A percentile compares a stretch with the other conserved stretches of the same genome.
These are phyloP conservation scores for Lycorma delicatula DNA, from an alignment of 1,140 invertebrate genomes.

Conservation along the genomic window DNA sequence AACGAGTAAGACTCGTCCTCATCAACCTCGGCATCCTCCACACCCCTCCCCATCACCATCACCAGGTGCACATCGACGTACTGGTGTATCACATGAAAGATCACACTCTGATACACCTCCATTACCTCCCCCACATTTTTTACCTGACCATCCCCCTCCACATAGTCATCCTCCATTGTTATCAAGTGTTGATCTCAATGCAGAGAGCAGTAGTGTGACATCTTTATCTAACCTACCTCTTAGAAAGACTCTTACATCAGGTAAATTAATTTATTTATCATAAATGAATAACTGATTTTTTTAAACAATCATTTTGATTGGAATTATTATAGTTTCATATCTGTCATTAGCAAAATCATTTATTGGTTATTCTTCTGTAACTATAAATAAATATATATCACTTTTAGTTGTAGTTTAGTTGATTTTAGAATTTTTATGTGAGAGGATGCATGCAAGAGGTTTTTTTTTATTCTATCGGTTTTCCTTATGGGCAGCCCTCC, in stretches of 20 bases:
- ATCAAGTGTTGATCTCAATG: constrained; percentile 80
- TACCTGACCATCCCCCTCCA: constrained; percentile 40
- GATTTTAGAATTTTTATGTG: too few relatives aligned
- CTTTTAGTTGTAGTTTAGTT: too few relatives aligned
- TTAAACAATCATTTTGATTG: too few relatives aligned
- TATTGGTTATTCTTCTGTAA: too few relatives aligned
- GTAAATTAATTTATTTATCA: too few relatives aligned
- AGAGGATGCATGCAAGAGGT: too few relatives aligned
- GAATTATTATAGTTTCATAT: too few relatives aligned
- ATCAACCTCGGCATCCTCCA: constrained; percentile 61
- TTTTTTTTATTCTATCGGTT: too few relatives aligned
- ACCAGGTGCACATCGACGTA: constrained; percentile 56
- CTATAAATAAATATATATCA: too few relatives aligned
- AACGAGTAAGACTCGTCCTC: constrained; percentile 75
- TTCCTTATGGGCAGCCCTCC: too few relatives aligned
- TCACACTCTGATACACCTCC: constrained; percentile 89
- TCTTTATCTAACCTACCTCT: constrained; percentile 81
- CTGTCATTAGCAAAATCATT: too few relatives aligned
- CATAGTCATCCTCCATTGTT: constrained; percentile 34
- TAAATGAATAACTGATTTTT: too few relatives aligned
- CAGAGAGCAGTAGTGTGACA: constrained; percentile 91
- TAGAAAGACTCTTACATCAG: constrained; percentile 74
- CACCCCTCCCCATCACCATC: constrained; percentile 38
- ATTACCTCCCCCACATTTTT: constrained; percentile 58
- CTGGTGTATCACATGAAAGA: constrained; percentile 58